Base-by-base conservation (phyloP, 53 echinoderm and acorn worm species). In the Holothuria scabra region DNA sequence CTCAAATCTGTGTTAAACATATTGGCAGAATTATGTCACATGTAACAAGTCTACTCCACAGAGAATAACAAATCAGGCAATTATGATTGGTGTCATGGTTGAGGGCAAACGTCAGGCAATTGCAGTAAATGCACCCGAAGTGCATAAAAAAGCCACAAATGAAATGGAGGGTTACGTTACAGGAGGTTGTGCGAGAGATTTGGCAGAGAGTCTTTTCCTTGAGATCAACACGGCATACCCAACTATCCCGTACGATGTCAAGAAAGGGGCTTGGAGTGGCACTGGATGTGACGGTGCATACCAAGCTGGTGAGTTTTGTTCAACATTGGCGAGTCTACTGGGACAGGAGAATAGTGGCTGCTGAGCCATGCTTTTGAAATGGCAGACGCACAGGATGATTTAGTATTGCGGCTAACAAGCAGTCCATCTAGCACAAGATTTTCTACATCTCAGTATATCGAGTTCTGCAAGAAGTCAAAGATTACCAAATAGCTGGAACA, bases 281-380 rank as follows among this genome's bases (percentile, higher is more conserved):
- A 66, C 66, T 14, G 66, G 14, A 23, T 66, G 66, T 23, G 66
- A 66, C 25, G 66, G 66, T 25, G 66, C 66, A 66, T 66, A 66
- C 66, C 66, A 66, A 25, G 26, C 66, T 19, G 66, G 16, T 25
- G 66, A 25, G 23, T 66, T 66, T 25, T n/a, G 21, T n/a, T 16
- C 16, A 14, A 66, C 66, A 14, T 23, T 66, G 16, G 12, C 16
- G 16, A 14, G 12, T 12, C 66, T 66, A 12, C 66, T 66, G 11
- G 25, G 23, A 16, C 21, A 66, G 23, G 66, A 66, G 26, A 25
- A 66, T 18, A 25, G 16, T 12, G 66, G 66, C 14, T 66, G 66
- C 66, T 66, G 23, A 66, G 66, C 16, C 66, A 66, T 23, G 66
- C 25, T 25, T 19, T 66, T 16, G 66, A 66, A 23, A 66, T 66